Percentiles rank a stretch among this genome's conserved stretches.
These are phyloP conservation scores for Ptychobarbus kaznakovi DNA, from an alignment of 2,797 vertebrate genomes.

Conservation along the genomic window DNA sequence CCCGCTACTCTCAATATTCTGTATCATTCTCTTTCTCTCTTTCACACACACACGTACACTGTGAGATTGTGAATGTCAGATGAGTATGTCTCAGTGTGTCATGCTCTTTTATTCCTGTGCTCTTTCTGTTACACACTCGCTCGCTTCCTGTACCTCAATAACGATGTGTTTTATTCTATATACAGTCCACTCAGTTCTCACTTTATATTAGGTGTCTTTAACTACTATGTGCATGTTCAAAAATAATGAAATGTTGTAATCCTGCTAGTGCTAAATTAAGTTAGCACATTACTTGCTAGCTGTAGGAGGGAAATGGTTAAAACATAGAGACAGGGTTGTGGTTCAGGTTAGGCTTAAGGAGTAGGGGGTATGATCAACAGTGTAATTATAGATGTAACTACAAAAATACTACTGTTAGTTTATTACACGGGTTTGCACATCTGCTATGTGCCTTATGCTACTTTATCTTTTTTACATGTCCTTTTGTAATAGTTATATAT, in stretches of 20 bases:
- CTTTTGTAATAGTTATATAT: no score
- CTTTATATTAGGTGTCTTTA: background rate
- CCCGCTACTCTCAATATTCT: conserved; percentile 38
- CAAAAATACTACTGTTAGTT: background rate
- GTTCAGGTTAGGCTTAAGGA: background rate
- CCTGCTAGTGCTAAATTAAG: no score
- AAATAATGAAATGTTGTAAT: background rate
- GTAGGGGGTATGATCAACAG: background rate
- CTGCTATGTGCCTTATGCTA: no score
- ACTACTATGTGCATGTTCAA: background rate
- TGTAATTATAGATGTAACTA: background rate
- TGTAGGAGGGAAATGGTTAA: background rate
- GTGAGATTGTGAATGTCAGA: conserved; percentile 51
- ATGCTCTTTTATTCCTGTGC: conserved; percentile 57
- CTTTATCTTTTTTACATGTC: no score
- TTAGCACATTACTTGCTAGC: no score
- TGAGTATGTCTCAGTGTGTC: conserved; percentile 42
- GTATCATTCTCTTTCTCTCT: conserved; percentile 45
- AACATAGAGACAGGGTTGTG: background rate
- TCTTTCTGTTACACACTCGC: conserved; percentile 34
- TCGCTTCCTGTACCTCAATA: conserved; percentile 35
- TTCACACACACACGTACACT: conserved; percentile 34
- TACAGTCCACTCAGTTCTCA: background rate
- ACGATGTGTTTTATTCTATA: background rate
- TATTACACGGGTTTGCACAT: no score